These are phyloP conservation scores for Ophiothrix spiculata DNA, from an alignment of 35 echinoderm and acorn worm genomes.

Conservation along the genomic window DNA sequence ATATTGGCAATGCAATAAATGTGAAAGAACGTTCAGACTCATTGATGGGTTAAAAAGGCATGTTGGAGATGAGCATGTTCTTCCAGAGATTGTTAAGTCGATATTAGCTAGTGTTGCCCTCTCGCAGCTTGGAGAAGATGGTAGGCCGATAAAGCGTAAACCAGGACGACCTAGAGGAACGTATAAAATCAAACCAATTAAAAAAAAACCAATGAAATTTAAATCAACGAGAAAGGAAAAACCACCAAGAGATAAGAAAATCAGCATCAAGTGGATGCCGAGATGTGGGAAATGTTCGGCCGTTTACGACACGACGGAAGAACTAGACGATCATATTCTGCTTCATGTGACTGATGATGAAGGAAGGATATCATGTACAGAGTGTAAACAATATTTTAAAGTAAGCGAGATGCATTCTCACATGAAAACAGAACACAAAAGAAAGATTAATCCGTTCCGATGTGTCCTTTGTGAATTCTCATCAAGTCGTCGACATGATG, in stretches of 20 bases:
- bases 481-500: constrained; percentile 64
- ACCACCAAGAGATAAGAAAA: not conserved
- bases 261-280: constrained; percentile 48
- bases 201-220: not conserved
- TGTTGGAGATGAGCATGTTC: constrained; percentile 49
- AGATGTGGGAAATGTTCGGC: constrained; percentile 55
- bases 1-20: constrained; percentile 46
- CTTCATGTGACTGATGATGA: constrained; percentile 32
- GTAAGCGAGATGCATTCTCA: constrained; percentile 26
- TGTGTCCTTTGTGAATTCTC: constrained; percentile 77
- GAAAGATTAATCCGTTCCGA: constrained; percentile 61
- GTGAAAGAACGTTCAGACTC: constrained; percentile 33
- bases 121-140: not conserved
- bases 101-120: not conserved
- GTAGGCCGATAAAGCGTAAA: not conserved
- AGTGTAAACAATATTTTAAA: constrained; percentile 50
- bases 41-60: constrained; percentile 52
- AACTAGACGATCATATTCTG: constrained; percentile 40
- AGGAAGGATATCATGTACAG: constrained; percentile 62
- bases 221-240: not conserved
- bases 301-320: constrained; percentile 58
- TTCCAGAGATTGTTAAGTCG: constrained; percentile 8
- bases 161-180: not conserved
- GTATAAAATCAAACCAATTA: not conserved
- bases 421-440: constrained; percentile 62